Base-by-base conservation (phyloP, 2,113 vertebrate species). In the Galemys pyrenaicus region DNA sequence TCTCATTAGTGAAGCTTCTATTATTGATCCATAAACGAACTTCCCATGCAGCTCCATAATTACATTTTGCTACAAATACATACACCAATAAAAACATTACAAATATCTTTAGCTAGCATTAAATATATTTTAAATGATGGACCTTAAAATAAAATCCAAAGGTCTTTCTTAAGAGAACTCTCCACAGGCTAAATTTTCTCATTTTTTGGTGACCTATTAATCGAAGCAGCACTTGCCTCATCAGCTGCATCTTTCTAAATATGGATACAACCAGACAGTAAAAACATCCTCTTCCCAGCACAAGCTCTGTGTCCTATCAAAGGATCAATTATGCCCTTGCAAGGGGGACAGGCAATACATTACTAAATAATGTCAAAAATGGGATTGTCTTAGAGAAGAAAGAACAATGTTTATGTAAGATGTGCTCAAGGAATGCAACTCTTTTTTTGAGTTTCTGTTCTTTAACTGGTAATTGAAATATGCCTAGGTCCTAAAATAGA, bases 211-310 rank as follows among this genome's bases (percentile, higher is more conserved):
- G 60, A 87, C 51, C 62, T 94, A 75, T 97, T 96, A 89, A 67
- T 79, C 74, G 96, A 54, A 39, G 95, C 58, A 84, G 62, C 89
- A 96, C 51, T 95, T 85, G 89, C 91, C 78, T 96, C 70, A 97
- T 96, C 97, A 97, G 67, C 96, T 96, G 44, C 95, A 94, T 95
- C 60, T 96, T 81, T 56, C 91, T 92, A 97, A 98, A 98, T 97
- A 97, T 95, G 94, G 62, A 32, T 39, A 39, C 58, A 39, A 49
- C 77, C 60, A 60, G 54, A 96, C 94, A 96, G 97, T 98, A 98
- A 98, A 98, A 98, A 96, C 95, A 96, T 93, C 64, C 71, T 78
- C 93, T 98, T 97, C 96, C 95, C 96, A 94, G 96, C 58, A 97
- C 96, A 97, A 97, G 87, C 32, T 87, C 96, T 97, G 92, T 97